Conservation (phyloP, 2,113 vertebrate species). For the Petrocephalus microphthalmus region DNA sequence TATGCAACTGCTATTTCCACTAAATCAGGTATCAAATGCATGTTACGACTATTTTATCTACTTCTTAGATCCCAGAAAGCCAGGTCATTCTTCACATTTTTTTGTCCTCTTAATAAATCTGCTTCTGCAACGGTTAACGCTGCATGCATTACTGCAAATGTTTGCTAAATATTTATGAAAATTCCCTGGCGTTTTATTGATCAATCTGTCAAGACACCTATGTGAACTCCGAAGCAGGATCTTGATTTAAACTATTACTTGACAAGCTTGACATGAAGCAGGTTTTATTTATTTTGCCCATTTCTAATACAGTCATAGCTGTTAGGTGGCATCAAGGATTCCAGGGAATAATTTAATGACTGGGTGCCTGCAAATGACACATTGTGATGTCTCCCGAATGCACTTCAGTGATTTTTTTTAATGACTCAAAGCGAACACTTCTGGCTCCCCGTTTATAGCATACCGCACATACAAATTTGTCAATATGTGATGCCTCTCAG, state of each 20-base stretch:
- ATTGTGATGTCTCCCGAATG: background rate
- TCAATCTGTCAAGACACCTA: background rate
- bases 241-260: background rate
- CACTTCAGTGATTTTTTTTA: conserved; percentile 6
- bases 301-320: background rate
- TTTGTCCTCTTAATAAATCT: background rate
- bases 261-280: background rate
- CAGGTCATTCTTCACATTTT: background rate
- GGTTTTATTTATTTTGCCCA: conserved; percentile 3
- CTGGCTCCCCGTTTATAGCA: background rate
- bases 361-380: background rate
- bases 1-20: background rate
- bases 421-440: background rate
- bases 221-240: background rate
- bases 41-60: background rate
- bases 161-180: conserved; percentile 5
- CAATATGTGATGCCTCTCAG: conserved; percentile 33
- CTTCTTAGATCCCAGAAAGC: background rate
- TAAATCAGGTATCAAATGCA: background rate
- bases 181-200: background rate
- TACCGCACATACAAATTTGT: conserved; percentile 11
- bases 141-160: background rate
- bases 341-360: conserved; percentile 4
- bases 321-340: background rate
- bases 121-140: background rate